These are phyloP conservation scores for Perca fluviatilis DNA, from an alignment of 2,113 vertebrate genomes.

Conservation along the genomic window DNA sequence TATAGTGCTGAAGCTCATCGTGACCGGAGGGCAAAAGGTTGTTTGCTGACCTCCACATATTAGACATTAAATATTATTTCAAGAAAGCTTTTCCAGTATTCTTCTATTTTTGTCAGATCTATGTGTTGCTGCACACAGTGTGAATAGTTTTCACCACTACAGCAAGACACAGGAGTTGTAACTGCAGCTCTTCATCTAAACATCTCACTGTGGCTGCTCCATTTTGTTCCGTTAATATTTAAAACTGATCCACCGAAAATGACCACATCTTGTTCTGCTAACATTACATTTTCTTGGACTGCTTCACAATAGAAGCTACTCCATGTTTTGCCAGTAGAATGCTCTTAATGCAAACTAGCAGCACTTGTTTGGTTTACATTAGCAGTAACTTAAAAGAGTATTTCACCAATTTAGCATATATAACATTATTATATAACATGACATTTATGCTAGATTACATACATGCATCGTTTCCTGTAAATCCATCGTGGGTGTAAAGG, in stretches of 20 bases:
- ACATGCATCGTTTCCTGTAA: not conserved
- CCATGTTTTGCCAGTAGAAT: too few species aligned
- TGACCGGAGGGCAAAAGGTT: not conserved
- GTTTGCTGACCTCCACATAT: conserved; percentile 34
- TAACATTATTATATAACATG: too few species aligned
- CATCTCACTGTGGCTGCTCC: not conserved
- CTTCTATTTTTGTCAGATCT: not conserved
- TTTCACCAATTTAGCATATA: too few species aligned
- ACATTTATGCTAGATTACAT: not conserved
- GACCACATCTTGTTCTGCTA: too few species aligned
- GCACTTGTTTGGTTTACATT: too few species aligned
- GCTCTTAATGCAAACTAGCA: too few species aligned
- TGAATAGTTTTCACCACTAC: not conserved
- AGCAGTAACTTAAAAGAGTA: too few species aligned
- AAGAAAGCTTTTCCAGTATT: not conserved
- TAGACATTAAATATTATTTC: conserved; percentile 17
- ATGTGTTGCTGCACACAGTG: not conserved
- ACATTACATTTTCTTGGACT: too few species aligned
- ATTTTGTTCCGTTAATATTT: not conserved
- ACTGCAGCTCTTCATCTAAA: not conserved
- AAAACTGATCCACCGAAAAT: too few species aligned
- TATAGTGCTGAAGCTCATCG: not conserved
- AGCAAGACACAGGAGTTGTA: not conserved
- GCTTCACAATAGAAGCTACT: too few species aligned
- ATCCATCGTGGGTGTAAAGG: not conserved